Evolutionary conservation across 2,797 vertebrate species (phyloP), one percentile per base, ranked within the genome.

Genomic region (Typhlichthys subterraneus): DNA sequence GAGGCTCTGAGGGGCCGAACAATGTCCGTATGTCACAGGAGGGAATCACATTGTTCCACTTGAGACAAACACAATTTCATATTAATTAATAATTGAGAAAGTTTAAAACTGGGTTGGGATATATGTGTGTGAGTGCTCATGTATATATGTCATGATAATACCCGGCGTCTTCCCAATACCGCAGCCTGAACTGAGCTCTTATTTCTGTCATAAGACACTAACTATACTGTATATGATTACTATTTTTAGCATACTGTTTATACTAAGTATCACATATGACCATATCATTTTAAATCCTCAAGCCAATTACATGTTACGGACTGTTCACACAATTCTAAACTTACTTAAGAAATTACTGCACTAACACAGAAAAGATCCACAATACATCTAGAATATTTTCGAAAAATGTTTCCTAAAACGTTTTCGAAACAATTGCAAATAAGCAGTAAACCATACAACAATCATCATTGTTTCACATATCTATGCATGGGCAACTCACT

Each of bases 41-140:
- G 86, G 87, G 89, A 92, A 92, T 90, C 76, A 63, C 82, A 84
- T 84, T 79, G 89, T 91, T 91, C 89, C 90, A 91, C 88, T 91
- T 90, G 89, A 92, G 89, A 92, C 90, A 90, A 91, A 91, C 88
- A 91, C 90, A 92, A 93, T 93, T 92, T 92, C 86, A 87, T 86
- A 90, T 87, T 88, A 89, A 92, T 93, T 90, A 93, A 93, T 93
- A 91, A 93, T 93, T 93, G 88, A 93, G 84, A 90, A 87, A 89
- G 86, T 87, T 90, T 85, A 81, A 83, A 90, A 90, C 82, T 89
- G 80, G 86, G 87, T 85, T 89, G 87, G 61, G 79, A 87, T 83
- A 75, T 79, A 76, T 76, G 85, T 79, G 81, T 23, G 33, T 13
- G 69, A 79, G 82, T 47, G 73, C 83, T 81, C 80, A 78, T 84